Evolutionary conservation across 1,140 invertebrate species (phyloP), one percentile per base, ranked within the genome.

Genomic region (Cherax quadricarinatus): DNA sequence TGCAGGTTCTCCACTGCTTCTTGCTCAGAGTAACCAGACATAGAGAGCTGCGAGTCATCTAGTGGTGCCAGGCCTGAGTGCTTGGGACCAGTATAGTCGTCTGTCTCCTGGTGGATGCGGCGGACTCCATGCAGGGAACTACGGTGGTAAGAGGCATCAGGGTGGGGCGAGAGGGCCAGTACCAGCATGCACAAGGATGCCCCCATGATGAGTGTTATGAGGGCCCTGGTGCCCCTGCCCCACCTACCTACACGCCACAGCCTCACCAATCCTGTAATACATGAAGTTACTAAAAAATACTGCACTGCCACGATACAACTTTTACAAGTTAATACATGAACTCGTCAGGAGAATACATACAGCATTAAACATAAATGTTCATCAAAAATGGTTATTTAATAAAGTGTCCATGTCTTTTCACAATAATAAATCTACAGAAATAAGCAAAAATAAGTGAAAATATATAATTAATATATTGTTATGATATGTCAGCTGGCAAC

Each of bases 111-210:
- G 10, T 82, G 80, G 21, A 83, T 83, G 10, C 81, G 51, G 3
- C 81, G 81, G 21, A 83, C n/a, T 18, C 51, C 81, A 60, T 83
- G 51, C 51, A 30, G n/a, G 5, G 51, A 48, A 16, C 51, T 30
- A 9, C 81, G 53, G 51, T 12, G 49, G 5, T 30, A 60, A 6
- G 57, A n/a, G n/a, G 81, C 24, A 16, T 53, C 81, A 16, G 81
- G 81, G 49, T 83, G 81, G 12, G 81, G 81, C 0, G 81, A 60
- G 51, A 83, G 30, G 81, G 81, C 81, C 51, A 83, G 51, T 21
- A 51, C 81, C 81, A 83, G 81, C 41, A 83, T 51, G 81, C 21
- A 83, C 81, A 83, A 21, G 9, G 81, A 53, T 10, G 81, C 81
- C 81, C 81, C 81, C 7, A 48, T n/a, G 51, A 57, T 83, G 21